phyloP scores from a whole-genome alignment of 2,888 invertebrate species.

The Isotomurus palustris region DNA sequence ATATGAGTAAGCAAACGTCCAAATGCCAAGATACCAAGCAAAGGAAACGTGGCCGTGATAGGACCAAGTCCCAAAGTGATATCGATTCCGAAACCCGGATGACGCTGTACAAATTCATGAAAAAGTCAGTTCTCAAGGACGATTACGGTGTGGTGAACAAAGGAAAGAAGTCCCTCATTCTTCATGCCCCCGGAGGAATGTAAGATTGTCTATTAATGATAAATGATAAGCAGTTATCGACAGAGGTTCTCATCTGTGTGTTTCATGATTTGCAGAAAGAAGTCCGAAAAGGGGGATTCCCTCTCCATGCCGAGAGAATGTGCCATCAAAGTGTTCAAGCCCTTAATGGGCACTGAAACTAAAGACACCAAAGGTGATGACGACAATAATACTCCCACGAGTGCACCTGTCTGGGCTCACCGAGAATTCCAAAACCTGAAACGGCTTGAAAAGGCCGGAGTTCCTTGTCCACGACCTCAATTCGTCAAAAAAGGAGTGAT shows the following conservation, averaged over 20 bases:
- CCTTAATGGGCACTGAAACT: slow-evolving; percentile 57
- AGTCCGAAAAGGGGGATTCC: slow-evolving; percentile 6
- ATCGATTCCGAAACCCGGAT: slow-evolving; percentile 4
- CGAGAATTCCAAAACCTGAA: slow-evolving; percentile 52
- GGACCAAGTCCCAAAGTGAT: slow-evolving; percentile 1
- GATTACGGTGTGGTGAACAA: slow-evolving; percentile 57
- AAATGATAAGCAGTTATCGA: too few species aligned
- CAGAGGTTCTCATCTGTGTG: too few species aligned
- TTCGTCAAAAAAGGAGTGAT: slow-evolving; percentile 56
- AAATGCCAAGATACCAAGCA: slow-evolving; percentile 9
- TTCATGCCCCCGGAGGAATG: slow-evolving; percentile 55
- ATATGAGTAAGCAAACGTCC: background rate
- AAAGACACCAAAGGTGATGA: slow-evolving; percentile 53
- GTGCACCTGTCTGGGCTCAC: slow-evolving; percentile 5
- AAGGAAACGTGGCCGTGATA: background rate
- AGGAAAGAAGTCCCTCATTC: slow-evolving; percentile 58
- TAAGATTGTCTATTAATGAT: too few species aligned
- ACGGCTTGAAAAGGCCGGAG: slow-evolving; percentile 52
- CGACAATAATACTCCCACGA: background rate
- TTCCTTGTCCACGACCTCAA: slow-evolving; percentile 54
- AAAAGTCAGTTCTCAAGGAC: slow-evolving; percentile 54
- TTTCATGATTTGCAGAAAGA: slow-evolving; percentile 14
- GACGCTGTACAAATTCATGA: slow-evolving; percentile 54
- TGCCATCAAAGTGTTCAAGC: slow-evolving; percentile 59
- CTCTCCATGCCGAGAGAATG: slow-evolving; percentile 51